Conservation (phyloP, 2,888 invertebrate species). For the Dichetophora obliterata region DNA sequence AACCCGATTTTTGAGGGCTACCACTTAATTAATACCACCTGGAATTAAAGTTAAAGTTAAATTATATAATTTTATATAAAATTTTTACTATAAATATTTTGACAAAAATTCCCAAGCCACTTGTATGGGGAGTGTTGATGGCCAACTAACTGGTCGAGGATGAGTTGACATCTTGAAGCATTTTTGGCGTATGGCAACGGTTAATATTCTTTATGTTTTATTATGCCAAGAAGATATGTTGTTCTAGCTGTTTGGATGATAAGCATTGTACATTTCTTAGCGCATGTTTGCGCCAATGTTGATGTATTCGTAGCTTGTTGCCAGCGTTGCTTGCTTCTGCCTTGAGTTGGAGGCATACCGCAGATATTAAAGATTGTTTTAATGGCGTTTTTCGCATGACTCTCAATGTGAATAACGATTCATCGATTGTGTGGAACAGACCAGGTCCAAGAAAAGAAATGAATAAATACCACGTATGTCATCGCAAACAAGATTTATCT, state of each 20-base stretch:
- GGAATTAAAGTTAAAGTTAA: too few species aligned
- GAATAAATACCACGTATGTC: background rate
- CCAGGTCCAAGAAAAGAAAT: background rate
- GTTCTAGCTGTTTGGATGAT: conserved; percentile 9
- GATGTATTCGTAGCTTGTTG: conserved; percentile 17
- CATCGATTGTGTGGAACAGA: background rate
- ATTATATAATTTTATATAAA: too few species aligned
- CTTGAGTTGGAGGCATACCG: background rate
- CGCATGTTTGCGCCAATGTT: conserved; percentile 10
- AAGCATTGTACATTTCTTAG: background rate
- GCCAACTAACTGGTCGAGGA: background rate
- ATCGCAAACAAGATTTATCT: background rate
- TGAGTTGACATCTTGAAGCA: conserved; percentile 15
- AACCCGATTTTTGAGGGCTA: too few species aligned
- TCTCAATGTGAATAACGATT: conserved; percentile 9
- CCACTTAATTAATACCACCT: too few species aligned
- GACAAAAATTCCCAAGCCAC: too few species aligned
- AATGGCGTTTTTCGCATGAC: conserved; percentile 41
- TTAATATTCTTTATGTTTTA: conserved; percentile 46
- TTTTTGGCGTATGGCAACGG: conserved; percentile 48
- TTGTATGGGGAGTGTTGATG: too few species aligned
- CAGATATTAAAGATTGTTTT: conserved; percentile 34
- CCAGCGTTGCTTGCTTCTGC: conserved; percentile 2
- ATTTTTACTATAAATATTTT: too few species aligned
- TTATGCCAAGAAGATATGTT: conserved; percentile 39